phyloP scores from a whole-genome alignment of 2,113 vertebrate genomes.

The Nibea coibor region DNA sequence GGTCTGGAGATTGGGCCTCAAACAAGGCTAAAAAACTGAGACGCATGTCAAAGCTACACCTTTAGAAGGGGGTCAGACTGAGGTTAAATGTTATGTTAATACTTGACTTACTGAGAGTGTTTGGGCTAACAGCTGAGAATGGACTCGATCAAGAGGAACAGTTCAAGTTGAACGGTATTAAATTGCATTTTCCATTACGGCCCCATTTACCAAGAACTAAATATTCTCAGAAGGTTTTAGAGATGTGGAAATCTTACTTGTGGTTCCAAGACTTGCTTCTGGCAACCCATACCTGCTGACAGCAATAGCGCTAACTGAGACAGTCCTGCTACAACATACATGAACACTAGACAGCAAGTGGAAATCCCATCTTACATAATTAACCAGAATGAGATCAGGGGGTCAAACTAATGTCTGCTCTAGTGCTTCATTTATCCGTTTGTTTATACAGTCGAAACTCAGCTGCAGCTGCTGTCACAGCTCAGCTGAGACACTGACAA shows the following conservation, averaged over 20 bases:
- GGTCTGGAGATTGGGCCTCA: constrained; percentile 39
- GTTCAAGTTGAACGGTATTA: background rate
- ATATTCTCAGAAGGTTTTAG: constrained; percentile 13
- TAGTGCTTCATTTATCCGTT: constrained; percentile 31
- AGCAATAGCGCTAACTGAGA: background rate
- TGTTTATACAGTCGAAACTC: constrained; percentile 32
- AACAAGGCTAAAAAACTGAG: constrained; percentile 37
- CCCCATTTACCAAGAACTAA: background rate
- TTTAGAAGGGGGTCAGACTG: constrained; percentile 48
- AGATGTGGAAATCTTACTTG: constrained; percentile 10
- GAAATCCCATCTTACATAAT: constrained; percentile 64
- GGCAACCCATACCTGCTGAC: background rate
- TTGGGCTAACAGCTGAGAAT: constrained; percentile 1
- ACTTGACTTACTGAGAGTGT: background rate
- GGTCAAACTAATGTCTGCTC: constrained; percentile 39
- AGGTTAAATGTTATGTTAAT: constrained; percentile 50
- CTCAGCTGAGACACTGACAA: constrained; percentile 12
- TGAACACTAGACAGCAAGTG: constrained; percentile 35
- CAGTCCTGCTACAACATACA: constrained; percentile 23
- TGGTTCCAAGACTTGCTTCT: background rate
- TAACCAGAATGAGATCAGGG: constrained; percentile 47
- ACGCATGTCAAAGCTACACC: constrained; percentile 39
- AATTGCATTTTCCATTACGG: background rate
- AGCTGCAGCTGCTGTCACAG: constrained; percentile 21
- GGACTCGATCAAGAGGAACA: background rate